These are phyloP conservation scores for Drosophila bunnanda DNA, from an alignment of 2,888 invertebrate species.

Conservation along the genomic window DNA sequence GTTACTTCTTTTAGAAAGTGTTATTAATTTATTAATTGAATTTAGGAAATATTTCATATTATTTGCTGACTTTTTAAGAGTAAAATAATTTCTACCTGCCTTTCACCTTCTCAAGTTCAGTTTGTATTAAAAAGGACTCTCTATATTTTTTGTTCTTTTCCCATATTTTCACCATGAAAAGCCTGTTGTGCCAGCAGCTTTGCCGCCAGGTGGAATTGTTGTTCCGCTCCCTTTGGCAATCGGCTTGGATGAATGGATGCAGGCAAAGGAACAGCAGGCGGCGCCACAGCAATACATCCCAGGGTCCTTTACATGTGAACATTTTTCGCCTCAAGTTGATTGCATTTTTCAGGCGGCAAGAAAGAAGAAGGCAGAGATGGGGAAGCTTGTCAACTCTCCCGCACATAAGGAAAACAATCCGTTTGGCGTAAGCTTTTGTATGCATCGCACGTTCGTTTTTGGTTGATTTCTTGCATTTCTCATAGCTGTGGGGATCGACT, in stretches of 20 bases:
- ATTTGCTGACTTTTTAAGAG: background rate
- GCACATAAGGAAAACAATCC: constrained; percentile 77
- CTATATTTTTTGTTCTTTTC: constrained; percentile 3
- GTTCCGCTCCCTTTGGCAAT: constrained; percentile 71
- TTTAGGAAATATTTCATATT: background rate
- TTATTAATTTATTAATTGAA: background rate
- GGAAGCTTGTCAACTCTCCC: constrained; percentile 34
- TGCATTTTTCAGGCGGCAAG: constrained; percentile 72
- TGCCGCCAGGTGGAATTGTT: constrained; percentile 36
- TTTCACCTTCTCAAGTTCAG: background rate
- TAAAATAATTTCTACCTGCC: too few relatives aligned
- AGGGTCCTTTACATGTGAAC: constrained; percentile 66
- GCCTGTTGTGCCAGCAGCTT: constrained; percentile 26
- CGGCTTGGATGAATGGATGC: constrained; percentile 42
- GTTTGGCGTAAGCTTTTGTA: constrained; percentile 67
- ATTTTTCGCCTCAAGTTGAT: constrained; percentile 76
- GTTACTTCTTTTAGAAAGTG: too few relatives aligned
- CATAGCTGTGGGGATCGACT: constrained; percentile 62
- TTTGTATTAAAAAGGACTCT: constrained; percentile 5
- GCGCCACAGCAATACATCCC: constrained; percentile 25
- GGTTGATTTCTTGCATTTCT: constrained; percentile 81
- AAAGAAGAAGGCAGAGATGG: background rate
- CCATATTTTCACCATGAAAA: constrained; percentile 1
- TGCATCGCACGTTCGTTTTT: constrained; percentile 77
- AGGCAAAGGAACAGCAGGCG: constrained; percentile 17